Evolutionary conservation across 2,888 invertebrate species (phyloP).

Genomic region (Thecophora atra): DNA sequence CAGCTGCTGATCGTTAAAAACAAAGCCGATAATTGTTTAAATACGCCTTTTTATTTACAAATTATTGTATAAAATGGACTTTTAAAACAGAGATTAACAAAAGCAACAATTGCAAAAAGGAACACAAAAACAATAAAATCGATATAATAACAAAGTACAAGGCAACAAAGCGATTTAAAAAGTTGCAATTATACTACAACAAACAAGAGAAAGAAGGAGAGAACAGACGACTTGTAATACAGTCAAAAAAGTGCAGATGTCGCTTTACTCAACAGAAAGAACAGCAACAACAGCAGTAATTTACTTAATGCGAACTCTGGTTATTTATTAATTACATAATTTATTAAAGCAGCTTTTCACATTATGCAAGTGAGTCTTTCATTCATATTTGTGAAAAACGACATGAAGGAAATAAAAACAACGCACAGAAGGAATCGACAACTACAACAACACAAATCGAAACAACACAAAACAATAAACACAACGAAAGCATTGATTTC

Average conservation of each 20-base stretch:
- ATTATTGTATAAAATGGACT: slow-evolving; percentile 13
- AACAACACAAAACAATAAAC: background rate
- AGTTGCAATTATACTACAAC: background rate
- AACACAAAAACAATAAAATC: background rate
- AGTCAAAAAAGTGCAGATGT: background rate
- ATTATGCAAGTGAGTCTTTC: slow-evolving; percentile 51
- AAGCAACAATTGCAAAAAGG: background rate
- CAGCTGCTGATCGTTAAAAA: background rate
- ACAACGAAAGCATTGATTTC: background rate
- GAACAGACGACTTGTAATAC: background rate
- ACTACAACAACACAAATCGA: background rate
- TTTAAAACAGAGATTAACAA: slow-evolving; percentile 1
- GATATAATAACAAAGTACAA: background rate
- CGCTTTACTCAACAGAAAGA: slow-evolving; percentile 3
- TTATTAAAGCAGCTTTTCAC: slow-evolving; percentile 55
- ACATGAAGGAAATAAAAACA: no score
- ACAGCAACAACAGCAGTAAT: slow-evolving; percentile 45
- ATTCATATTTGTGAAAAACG: slow-evolving; percentile 44
- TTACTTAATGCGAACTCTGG: slow-evolving; percentile 51
- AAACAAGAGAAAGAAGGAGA: background rate
- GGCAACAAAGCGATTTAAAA: no score
- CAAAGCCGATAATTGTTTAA: slow-evolving; percentile 28
- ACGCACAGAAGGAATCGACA: background rate
- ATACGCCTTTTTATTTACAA: slow-evolving; percentile 34
- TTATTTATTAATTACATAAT: slow-evolving; percentile 45